These are phyloP conservation scores for Eurois occulta DNA, from an alignment of 2,888 invertebrate genomes.

Conservation along the genomic window DNA sequence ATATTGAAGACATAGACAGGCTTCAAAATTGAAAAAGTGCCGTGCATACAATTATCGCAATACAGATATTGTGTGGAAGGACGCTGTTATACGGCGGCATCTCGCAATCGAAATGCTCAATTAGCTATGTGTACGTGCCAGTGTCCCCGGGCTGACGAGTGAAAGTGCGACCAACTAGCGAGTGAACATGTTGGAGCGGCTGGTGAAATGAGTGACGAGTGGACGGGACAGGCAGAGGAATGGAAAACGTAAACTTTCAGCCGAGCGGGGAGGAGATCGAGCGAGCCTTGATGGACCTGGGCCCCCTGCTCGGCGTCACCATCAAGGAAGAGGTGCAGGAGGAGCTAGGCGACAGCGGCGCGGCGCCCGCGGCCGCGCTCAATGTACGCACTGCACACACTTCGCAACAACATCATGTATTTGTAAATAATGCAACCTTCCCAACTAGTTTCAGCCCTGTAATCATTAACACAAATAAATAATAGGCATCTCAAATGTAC, in stretches of 20 bases:
- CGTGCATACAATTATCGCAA: slow-evolving; percentile 22
- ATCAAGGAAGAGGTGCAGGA: slow-evolving; percentile 87
- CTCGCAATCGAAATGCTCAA: slow-evolving; percentile 77
- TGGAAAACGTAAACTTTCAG: slow-evolving; percentile 86
- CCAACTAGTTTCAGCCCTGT: background rate
- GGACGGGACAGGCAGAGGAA: slow-evolving; percentile 69
- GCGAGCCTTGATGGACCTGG: slow-evolving; percentile 87
- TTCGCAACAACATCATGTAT: slow-evolving; percentile 41
- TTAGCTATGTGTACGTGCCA: slow-evolving; percentile 85
- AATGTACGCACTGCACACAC: slow-evolving; percentile 74
- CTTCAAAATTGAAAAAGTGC: slow-evolving; percentile 12
- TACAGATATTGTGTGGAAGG: slow-evolving; percentile 57
- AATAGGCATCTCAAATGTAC: no score
- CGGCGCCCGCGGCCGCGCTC: slow-evolving; percentile 65
- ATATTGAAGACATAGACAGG: slow-evolving; percentile 1
- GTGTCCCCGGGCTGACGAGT: slow-evolving; percentile 78
- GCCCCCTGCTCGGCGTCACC: slow-evolving; percentile 86
- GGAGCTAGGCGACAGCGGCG: slow-evolving; percentile 77
- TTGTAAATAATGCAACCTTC: slow-evolving; percentile 49
- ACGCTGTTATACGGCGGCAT: slow-evolving; percentile 75
- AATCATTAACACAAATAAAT: background rate
- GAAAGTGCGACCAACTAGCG: slow-evolving; percentile 78
- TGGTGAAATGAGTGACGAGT: slow-evolving; percentile 71
- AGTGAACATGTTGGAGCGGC: slow-evolving; percentile 77
- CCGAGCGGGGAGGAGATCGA: slow-evolving; percentile 87